Base-by-base conservation (phyloP, 1,140 invertebrate species). In the Zaprionus africanus region DNA sequence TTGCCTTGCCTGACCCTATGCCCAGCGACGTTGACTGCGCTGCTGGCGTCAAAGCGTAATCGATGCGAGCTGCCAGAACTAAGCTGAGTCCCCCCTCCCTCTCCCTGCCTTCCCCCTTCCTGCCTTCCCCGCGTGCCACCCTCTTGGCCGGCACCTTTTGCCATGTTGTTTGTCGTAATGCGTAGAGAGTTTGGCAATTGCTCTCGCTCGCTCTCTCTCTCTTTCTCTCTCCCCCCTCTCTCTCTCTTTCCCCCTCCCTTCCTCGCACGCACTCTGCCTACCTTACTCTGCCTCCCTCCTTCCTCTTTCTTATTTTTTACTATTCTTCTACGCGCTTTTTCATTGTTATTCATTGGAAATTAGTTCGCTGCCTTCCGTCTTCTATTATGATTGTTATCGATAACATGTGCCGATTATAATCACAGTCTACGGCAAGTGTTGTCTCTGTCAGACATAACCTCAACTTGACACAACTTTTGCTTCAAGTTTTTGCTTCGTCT, bases 1-100 rank as follows among this genome's bases (percentile, higher is more conserved):
- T n/a, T n/a, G n/a, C n/a, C 12, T 12, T 9, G 75, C 69, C 69
- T 77, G 75, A 77, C 75, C 75, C 75, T 77, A 73, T 62, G 63
- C 75, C 75, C 69, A 77, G 62, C 49, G 69, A 26, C 41, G 67
- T 19, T 36, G 62, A 9, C 41, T 38, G n/a, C 31, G 62, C 68
- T 65, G 74, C 56, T 66, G 64, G 65, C 76, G 64, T 78, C 76
- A 78, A 78, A 78, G 64, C 76, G 76, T 74, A 78, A 78, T 78
- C 76, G 76, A 78, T 78, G 76, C 70, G 26, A 56, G 64, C 62
- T 64, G 24, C 53, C 73, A 57, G 51, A 56, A 74, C 71, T 74
- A 56, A 74, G 64, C 71, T 22, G 31, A 15, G 2, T 43, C 22
- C 7, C 15, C 34, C 19, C 17, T 22, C 22, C 22, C 22, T 22